Evolutionary conservation across 2,888 invertebrate species (phyloP).

Genomic region (Seira musarum): DNA sequence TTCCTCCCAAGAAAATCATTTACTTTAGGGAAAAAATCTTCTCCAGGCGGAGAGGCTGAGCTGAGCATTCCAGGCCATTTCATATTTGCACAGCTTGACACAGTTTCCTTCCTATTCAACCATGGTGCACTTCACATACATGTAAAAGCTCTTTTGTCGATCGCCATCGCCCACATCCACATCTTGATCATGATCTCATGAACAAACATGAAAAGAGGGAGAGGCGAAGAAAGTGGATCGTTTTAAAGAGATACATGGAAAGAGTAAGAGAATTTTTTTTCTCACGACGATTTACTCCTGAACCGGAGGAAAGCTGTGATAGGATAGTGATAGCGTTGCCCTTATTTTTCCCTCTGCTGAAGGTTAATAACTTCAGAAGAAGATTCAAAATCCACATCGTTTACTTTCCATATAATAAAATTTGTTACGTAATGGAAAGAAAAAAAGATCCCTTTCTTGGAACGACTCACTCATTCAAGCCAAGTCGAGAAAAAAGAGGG

Average conservation of each 20-base stretch:
- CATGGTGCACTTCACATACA: background rate
- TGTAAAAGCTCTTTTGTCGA: background rate
- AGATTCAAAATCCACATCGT: background rate
- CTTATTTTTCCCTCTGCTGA: constrained; percentile 27
- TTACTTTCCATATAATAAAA: background rate
- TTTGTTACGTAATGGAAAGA: background rate
- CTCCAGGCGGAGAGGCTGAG: background rate
- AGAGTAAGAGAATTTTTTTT: constrained; percentile 2
- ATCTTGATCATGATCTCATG: constrained; percentile 18
- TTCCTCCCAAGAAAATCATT: background rate
- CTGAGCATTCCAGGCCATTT: background rate
- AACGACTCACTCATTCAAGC: background rate
- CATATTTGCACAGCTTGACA: constrained; percentile 8
- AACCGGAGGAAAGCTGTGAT: background rate
- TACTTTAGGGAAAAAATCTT: background rate
- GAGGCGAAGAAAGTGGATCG: background rate
- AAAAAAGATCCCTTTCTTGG: constrained; percentile 1
- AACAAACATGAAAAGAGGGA: constrained; percentile 32
- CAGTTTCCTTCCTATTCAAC: background rate
- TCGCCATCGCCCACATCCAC: background rate
- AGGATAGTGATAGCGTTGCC: background rate
- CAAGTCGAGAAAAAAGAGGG: too few species aligned
- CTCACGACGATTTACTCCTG: too few species aligned
- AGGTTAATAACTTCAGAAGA: background rate
- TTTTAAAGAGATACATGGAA: background rate